These are phyloP conservation scores for Urocitellus parryii DNA, from an alignment of 2,113 vertebrate species.

Conservation along the genomic window DNA sequence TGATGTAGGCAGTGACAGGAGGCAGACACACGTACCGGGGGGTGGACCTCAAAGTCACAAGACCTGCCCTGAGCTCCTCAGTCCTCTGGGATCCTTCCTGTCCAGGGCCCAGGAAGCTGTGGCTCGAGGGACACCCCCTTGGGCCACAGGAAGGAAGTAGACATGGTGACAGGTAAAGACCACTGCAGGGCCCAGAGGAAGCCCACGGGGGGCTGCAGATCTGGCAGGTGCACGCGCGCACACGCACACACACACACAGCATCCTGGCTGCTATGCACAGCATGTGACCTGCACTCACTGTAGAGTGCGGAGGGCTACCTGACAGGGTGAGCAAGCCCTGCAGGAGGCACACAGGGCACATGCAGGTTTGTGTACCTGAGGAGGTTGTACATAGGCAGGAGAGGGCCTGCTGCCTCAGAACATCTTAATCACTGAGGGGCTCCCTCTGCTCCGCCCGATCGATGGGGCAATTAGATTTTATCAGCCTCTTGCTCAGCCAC, in stretches of 20 bases:
- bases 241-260: no score
- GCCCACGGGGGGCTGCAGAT: neutral
- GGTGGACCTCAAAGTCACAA: neutral
- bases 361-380: neutral
- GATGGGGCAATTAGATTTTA: constrained; percentile 90
- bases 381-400: constrained; percentile 39
- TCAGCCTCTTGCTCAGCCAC: constrained; percentile 78
- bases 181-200: neutral
- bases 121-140: neutral
- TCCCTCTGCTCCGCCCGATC: constrained; percentile 78
- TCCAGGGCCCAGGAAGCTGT: neutral
- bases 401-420: constrained; percentile 65
- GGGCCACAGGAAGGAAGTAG: neutral
- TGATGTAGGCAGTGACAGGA: neutral
- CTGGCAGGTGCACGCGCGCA: no score
- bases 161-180: neutral
- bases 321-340: neutral
- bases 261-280: neutral
- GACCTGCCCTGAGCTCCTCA: neutral
- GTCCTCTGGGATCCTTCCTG: neutral
- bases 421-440: constrained; percentile 83
- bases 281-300: neutral
- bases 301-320: neutral
- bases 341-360: neutral
- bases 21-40: neutral